A percentile compares a stretch with the other conserved stretches of the same genome.
Conservation (phyloP, 2,888 invertebrate species). For the Leptinotarsa rubiginosa region DNA sequence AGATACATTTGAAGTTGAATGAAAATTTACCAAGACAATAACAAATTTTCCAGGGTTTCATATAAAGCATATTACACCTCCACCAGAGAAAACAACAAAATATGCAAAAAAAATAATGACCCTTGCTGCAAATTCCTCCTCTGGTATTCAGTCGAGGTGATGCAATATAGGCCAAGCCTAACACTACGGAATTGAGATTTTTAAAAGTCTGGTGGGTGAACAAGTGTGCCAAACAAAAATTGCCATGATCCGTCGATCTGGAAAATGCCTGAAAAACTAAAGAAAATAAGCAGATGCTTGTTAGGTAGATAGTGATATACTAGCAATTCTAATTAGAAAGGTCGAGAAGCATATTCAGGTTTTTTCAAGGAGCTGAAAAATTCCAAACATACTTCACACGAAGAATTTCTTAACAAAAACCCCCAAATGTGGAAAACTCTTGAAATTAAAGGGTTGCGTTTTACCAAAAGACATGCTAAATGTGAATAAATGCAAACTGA, state of each 20-base stretch:
- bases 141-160: conserved; percentile 65
- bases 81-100: conserved; percentile 28
- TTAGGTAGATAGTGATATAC: conserved; percentile 11
- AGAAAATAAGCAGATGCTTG: conserved; percentile 31
- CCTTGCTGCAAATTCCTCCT: conserved; percentile 69
- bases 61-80: not conserved
- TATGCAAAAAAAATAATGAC: conserved; percentile 58
- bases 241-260: conserved; percentile 60
- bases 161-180: conserved; percentile 70
- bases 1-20: too few relatives aligned
- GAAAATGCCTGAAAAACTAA: conserved; percentile 66
- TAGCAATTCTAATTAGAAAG: not conserved
- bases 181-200: conserved; percentile 65
- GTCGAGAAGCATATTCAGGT: not conserved
- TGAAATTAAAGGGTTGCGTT: too few relatives aligned
- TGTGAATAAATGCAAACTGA: not conserved
- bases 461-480: not conserved
- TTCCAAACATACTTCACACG: not conserved
- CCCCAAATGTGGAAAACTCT: too few relatives aligned
- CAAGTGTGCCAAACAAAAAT: conserved; percentile 68
- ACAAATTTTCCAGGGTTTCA: conserved; percentile 2
- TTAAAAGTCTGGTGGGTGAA: conserved; percentile 70
- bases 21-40: too few relatives aligned
- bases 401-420: not conserved
- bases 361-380: not conserved